Conservation (phyloP, 2,888 invertebrate species). For the Arge pagana region DNA sequence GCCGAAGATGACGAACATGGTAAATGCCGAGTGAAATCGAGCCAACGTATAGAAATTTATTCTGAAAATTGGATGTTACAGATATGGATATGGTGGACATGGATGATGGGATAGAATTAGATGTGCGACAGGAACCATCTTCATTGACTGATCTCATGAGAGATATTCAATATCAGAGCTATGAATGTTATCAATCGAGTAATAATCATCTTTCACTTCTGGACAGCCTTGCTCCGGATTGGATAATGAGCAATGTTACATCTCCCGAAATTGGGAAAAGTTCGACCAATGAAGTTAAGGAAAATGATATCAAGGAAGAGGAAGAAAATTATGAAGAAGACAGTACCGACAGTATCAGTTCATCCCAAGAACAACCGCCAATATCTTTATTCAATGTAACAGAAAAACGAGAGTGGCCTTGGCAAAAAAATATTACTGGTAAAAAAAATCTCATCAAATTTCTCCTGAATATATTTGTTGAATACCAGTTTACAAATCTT, state of each 20-base stretch:
- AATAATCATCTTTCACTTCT: conserved; percentile 36
- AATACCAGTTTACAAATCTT: neutral
- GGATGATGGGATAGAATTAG: conserved; percentile 42
- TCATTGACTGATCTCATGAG: conserved; percentile 44
- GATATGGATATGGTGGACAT: conserved; percentile 45
- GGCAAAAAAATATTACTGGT: conserved; percentile 47
- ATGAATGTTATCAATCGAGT: conserved; percentile 23
- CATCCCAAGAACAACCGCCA: conserved; percentile 37
- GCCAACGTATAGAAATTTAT: neutral
- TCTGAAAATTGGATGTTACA: conserved; percentile 18
- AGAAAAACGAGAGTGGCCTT: conserved; percentile 57
- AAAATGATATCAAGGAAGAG: conserved; percentile 53
- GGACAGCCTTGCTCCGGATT: conserved; percentile 43
- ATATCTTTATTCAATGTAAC: conserved; percentile 52
- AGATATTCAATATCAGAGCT: conserved; percentile 39
- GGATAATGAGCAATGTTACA: conserved; percentile 35
- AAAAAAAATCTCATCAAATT: conserved; percentile 3
- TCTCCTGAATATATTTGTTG: too few species aligned
- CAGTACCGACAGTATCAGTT: conserved; percentile 14
- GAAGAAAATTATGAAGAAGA: conserved; percentile 40
- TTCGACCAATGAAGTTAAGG: conserved; percentile 43
- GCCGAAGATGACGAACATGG: conserved; percentile 51
- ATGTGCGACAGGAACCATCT: conserved; percentile 34
- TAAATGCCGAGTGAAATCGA: conserved; percentile 22
- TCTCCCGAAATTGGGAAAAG: conserved; percentile 23